phyloP scores from a whole-genome alignment of 2,113 vertebrate species.

The Chitala chitala region DNA sequence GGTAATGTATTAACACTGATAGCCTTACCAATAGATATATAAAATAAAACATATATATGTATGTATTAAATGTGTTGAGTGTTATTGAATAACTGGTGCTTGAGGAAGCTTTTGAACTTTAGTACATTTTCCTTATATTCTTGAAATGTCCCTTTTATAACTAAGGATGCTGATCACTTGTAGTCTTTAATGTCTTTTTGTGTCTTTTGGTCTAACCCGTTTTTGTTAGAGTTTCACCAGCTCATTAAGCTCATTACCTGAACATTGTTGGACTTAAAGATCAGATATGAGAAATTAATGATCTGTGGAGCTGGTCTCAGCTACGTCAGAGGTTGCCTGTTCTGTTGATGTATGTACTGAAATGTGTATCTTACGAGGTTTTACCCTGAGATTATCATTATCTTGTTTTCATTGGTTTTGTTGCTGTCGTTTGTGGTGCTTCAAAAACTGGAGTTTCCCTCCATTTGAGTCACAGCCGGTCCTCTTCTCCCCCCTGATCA shows the following conservation, averaged over 20 bases:
- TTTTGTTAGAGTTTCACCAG: neutral
- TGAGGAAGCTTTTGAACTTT: neutral
- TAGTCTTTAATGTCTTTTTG: neutral
- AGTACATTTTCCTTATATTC: neutral
- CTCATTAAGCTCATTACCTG: neutral
- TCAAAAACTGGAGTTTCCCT: conserved; percentile 4
- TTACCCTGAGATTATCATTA: conserved; percentile 31
- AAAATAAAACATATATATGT: too few relatives aligned
- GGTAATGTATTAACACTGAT: too few relatives aligned
- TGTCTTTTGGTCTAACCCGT: neutral
- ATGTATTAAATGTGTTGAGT: too few relatives aligned
- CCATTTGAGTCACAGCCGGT: conserved; percentile 15
- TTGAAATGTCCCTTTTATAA: neutral
- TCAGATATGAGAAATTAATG: conserved; percentile 31
- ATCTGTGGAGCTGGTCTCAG: conserved; percentile 17
- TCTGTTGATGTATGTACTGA: conserved; percentile 41
- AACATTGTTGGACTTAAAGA: neutral
- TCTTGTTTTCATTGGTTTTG: too few relatives aligned
- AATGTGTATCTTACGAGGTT: conserved; percentile 41
- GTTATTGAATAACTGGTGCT: neutral
- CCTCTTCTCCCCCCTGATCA: conserved; percentile 9
- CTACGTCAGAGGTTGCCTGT: conserved; percentile 25
- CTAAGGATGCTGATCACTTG: conserved; percentile 30
- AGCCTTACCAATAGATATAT: too few relatives aligned
- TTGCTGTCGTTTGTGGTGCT: conserved; percentile 18